These are phyloP conservation scores for Porites cylindrica DNA, from an alignment of 92 coral and sea anemone species.

Conservation along the genomic window DNA sequence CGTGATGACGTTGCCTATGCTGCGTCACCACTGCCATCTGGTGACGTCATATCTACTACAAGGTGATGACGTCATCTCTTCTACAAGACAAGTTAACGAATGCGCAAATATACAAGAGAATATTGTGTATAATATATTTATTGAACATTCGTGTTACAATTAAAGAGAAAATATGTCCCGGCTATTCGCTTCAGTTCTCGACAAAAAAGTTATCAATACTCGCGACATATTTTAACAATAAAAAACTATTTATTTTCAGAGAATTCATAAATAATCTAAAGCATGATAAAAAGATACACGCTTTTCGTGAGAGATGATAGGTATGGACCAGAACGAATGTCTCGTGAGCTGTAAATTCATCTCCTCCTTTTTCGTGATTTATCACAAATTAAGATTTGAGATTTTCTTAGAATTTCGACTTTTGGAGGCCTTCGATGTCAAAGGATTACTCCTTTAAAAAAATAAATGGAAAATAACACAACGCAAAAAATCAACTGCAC, in stretches of 20 bases:
- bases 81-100: background rate
- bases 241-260: constrained; percentile 34
- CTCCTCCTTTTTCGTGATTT: too few relatives aligned
- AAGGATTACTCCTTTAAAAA: background rate
- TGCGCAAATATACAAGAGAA: background rate
- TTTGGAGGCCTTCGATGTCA: background rate
- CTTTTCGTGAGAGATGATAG: background rate
- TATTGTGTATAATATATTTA: constrained; percentile 47
- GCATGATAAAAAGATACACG: background rate
- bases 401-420: background rate
- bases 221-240: background rate
- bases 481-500: background rate
- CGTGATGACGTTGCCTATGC: too few relatives aligned
- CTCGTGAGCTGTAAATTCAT: too few relatives aligned
- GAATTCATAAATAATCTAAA: constrained; percentile 31
- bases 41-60: too few relatives aligned
- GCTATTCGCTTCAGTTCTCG: background rate
- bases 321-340: background rate
- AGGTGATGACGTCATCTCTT: background rate
- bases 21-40: too few relatives aligned
- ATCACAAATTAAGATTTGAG: background rate
- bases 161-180: constrained; percentile 15
- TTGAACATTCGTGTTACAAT: constrained; percentile 19
- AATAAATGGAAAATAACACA: background rate
- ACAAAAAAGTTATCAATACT: background rate